Percentiles rank a stretch among this genome's conserved stretches.
phyloP scores from a whole-genome alignment of 2,888 invertebrate genomes.

The Conops quadrifasciatus region DNA sequence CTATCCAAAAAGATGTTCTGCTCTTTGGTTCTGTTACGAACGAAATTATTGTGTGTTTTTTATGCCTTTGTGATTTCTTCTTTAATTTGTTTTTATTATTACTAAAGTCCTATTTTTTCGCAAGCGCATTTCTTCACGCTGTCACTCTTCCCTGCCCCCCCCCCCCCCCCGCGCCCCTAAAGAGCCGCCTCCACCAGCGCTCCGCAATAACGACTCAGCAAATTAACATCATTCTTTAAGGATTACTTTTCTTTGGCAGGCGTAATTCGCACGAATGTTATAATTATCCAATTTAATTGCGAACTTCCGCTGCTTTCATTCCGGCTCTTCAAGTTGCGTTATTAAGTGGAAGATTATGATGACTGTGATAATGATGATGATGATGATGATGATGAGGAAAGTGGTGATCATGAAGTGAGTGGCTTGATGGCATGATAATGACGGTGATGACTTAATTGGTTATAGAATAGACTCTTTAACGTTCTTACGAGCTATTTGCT shows the following conservation, averaged over 20 bases:
- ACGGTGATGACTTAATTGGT: neutral
- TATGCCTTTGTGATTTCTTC: neutral
- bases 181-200: neutral
- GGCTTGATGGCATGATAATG: neutral
- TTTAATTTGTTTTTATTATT: too few relatives aligned
- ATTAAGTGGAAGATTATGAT: slow-evolving; percentile 12
- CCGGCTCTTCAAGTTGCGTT: slow-evolving; percentile 19
- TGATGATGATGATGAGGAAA: slow-evolving; percentile 5
- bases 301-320: slow-evolving; percentile 39
- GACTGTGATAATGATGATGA: slow-evolving; percentile 1
- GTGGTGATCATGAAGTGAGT: neutral
- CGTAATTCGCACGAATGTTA: slow-evolving; percentile 37
- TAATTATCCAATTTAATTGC: slow-evolving; percentile 42
- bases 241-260: slow-evolving; percentile 2
- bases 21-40: too few relatives aligned
- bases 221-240: slow-evolving; percentile 24
- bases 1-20: too few relatives aligned
- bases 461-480: neutral
- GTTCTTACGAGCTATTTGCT: too few relatives aligned
- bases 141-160: neutral
- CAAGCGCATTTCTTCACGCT: neutral
- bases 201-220: slow-evolving; percentile 4
- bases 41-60: neutral
- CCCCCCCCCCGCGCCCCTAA: neutral
- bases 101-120: neutral